Evolutionary conservation across 1,140 invertebrate genomes (phyloP).

Genomic region (Cardiocondyla obscurior): DNA sequence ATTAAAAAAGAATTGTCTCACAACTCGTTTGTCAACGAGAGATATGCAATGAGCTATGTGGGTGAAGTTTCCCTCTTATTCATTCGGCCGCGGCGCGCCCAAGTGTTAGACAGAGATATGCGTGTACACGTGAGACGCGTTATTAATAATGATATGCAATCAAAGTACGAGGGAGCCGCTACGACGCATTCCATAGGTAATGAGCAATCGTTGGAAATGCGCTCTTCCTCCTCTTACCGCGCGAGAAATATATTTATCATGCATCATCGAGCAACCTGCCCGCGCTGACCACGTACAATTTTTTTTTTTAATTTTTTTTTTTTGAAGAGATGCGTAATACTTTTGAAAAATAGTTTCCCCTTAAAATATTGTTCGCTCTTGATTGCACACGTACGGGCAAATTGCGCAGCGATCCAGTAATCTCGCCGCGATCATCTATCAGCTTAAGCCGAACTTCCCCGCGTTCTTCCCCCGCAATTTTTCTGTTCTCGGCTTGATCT

Average conservation of each 20-base stretch:
- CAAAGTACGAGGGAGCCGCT: conserved; percentile 59
- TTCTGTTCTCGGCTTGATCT: neutral
- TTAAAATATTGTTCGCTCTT: neutral
- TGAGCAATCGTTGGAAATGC: conserved; percentile 65
- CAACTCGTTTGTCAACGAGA: neutral
- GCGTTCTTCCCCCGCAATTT: neutral
- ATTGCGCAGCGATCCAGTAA: neutral
- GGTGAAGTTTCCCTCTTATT: neutral
- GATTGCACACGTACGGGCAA: conserved; percentile 17
- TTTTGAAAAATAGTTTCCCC: neutral
- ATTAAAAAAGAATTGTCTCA: no score
- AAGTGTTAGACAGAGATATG: neutral
- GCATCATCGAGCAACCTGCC: no score
- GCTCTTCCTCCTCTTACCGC: neutral
- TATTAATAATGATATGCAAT: conserved; percentile 63
- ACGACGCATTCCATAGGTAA: conserved; percentile 60
- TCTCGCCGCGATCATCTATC: neutral
- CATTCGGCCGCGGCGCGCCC: neutral
- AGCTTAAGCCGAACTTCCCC: neutral
- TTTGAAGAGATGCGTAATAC: neutral
- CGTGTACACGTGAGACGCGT: conserved; percentile 29
- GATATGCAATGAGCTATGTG: conserved; percentile 4
- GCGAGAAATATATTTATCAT: neutral
- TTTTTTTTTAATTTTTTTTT: neutral
- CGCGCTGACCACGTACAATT: neutral